A percentile compares a stretch with the other conserved stretches of the same genome.
These are phyloP conservation scores for Montipora capitata DNA, from an alignment of 92 coral and sea anemone genomes.

Conservation along the genomic window DNA sequence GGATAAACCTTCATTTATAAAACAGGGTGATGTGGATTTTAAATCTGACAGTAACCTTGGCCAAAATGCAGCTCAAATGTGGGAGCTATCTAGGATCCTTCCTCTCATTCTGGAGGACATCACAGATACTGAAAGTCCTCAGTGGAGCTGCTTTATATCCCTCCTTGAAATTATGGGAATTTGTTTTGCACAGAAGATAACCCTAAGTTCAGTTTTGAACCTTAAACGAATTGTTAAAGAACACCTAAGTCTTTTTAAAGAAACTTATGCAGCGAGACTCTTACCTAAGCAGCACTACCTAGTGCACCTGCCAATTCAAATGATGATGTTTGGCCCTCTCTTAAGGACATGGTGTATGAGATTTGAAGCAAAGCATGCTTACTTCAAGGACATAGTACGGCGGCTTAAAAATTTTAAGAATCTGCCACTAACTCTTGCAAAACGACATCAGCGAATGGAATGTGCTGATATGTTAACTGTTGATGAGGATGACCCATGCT, in stretches of 20 bases:
- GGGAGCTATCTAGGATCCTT: no score
- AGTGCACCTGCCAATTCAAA: slow-evolving; percentile 41
- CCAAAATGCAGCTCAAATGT: no score
- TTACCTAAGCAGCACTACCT: slow-evolving; percentile 63
- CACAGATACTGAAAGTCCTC: no score
- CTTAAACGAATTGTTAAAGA: no score
- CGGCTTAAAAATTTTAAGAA: slow-evolving; percentile 36
- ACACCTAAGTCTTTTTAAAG: no score
- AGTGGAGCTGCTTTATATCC: no score
- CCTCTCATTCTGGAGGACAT: no score
- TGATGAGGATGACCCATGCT: slow-evolving; percentile 3
- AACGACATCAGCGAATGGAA: slow-evolving; percentile 56
- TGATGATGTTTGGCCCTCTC: slow-evolving; percentile 55
- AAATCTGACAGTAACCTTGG: no score
- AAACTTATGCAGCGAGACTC: slow-evolving; percentile 34
- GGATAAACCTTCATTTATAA: slow-evolving; percentile 5
- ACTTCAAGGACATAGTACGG: slow-evolving; percentile 44
- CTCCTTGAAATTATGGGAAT: no score
- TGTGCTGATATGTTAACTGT: slow-evolving; percentile 29
- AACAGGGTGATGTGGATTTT: no score
- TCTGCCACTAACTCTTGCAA: slow-evolving; percentile 24
- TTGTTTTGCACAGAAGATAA: no score
- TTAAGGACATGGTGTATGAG: slow-evolving; percentile 57
- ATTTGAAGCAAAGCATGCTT: slow-evolving; percentile 48
- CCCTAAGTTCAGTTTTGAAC: no score